Conservation (phyloP, 2,888 invertebrate species). For the Furcula furcula region DNA sequence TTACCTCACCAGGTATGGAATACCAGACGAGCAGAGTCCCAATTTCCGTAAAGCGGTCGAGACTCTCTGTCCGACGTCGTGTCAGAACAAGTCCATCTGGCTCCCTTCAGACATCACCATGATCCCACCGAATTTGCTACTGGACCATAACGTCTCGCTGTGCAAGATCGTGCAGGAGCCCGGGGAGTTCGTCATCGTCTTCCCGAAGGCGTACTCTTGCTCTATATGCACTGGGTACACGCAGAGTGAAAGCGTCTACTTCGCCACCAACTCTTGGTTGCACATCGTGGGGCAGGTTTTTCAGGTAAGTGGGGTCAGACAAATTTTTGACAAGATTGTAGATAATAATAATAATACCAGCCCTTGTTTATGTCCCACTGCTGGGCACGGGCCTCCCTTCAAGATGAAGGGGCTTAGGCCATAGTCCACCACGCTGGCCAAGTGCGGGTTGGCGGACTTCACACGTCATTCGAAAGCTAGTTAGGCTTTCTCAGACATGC, state of each 20-base stretch:
- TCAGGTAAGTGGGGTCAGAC: slow-evolving; percentile 67
- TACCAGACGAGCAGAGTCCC: slow-evolving; percentile 89
- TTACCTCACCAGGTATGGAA: slow-evolving; percentile 84
- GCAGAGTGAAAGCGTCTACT: slow-evolving; percentile 96
- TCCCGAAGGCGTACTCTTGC: slow-evolving; percentile 92
- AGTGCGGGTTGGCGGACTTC: too few relatives aligned
- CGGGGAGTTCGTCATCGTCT: slow-evolving; percentile 94
- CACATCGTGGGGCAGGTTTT: slow-evolving; percentile 87
- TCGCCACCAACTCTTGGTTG: slow-evolving; percentile 91
- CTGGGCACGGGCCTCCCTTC: too few relatives aligned
- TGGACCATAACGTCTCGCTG: slow-evolving; percentile 88
- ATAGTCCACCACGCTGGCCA: too few relatives aligned
- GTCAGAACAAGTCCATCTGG: slow-evolving; percentile 93
- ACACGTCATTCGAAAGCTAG: too few relatives aligned
- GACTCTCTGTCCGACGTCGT: slow-evolving; percentile 89
- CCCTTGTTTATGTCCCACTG: too few relatives aligned
- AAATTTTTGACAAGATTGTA: neutral
- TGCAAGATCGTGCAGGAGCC: slow-evolving; percentile 91
- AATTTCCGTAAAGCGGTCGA: slow-evolving; percentile 89
- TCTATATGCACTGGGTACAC: slow-evolving; percentile 94
- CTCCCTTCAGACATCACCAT: slow-evolving; percentile 95
- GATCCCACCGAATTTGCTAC: slow-evolving; percentile 92
- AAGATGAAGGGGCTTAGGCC: too few relatives aligned
- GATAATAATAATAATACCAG: too few relatives aligned
- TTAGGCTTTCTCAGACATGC: too few relatives aligned